A percentile compares a stretch with the other conserved stretches of the same genome.
phyloP scores from a whole-genome alignment of 2,888 invertebrate species.

The Andrena praecox region DNA sequence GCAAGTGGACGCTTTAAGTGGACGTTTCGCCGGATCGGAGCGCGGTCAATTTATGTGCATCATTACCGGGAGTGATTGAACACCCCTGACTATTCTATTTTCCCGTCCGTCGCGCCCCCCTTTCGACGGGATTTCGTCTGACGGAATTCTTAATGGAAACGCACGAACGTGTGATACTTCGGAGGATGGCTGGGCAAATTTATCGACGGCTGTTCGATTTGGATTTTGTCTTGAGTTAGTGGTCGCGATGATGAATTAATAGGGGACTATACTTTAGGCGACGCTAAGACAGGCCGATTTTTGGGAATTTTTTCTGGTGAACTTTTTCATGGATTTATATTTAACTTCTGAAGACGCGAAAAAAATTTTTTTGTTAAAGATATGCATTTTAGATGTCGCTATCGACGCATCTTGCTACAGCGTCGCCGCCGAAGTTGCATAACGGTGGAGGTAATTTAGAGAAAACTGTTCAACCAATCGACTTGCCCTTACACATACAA shows the following conservation, averaged over 20 bases:
- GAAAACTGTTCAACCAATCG: too few relatives aligned
- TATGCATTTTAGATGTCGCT: too few relatives aligned
- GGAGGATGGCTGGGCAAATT: not conserved
- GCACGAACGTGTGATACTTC: not conserved
- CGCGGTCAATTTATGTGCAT: slow-evolving; percentile 33
- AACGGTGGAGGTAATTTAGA: too few relatives aligned
- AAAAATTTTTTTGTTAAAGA: too few relatives aligned
- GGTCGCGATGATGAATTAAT: not conserved
- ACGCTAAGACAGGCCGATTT: too few relatives aligned
- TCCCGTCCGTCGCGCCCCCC: not conserved
- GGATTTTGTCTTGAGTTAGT: slow-evolving; percentile 17
- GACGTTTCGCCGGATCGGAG: slow-evolving; percentile 26
- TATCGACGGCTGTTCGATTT: not conserved
- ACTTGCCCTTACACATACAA: too few relatives aligned
- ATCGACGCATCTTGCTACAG: too few relatives aligned
- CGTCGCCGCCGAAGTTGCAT: too few relatives aligned
- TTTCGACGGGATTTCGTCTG: not conserved
- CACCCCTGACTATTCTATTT: not conserved
- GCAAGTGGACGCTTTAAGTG: slow-evolving; percentile 41
- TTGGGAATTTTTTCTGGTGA: too few relatives aligned
- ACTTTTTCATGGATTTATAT: too few relatives aligned
- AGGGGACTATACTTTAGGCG: too few relatives aligned
- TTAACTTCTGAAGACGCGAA: too few relatives aligned
- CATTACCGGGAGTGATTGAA: slow-evolving; percentile 31
- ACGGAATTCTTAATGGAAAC: slow-evolving; percentile 28